Evolutionary conservation across 2,797 vertebrate genomes (phyloP), one percentile per base, ranked within the genome.

Genomic region (Lateolabrax maculatus): DNA sequence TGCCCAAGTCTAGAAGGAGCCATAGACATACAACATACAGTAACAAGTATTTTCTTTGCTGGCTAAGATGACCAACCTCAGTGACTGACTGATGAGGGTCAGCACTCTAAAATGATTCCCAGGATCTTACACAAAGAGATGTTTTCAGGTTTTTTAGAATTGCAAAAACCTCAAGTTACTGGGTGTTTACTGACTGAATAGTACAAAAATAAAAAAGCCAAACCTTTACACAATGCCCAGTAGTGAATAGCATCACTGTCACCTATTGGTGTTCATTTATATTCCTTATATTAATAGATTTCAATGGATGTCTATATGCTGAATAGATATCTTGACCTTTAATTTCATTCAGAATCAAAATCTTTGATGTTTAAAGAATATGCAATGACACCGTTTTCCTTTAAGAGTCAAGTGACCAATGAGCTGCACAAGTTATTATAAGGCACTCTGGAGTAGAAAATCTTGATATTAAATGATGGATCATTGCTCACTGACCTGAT

Each of bases 401-500:
- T 10, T n/a, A 53, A n/a, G 0, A 29, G 6, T 53, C 3, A 53
- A 46, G 16, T 48, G 8, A 46, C 27, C 23, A n/a, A 12, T 39
- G 16, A 49, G 19, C 31, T 43, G 49, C 10, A 55, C 23, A 66
- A 8, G 15, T 19, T 53, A 29, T 36, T 3, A 37, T 19, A 27
- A 56, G 2, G 0, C 19, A 13, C 9, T 31, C n/a, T 39, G 36
- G 3, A 41, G 23, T 13, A 51, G 9, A n/a, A n/a, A 29, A 36
- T 36, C 25, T 66, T 23, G 5, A 8, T 49, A 23, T 49, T 51
- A 25, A 39, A 48, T 19, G 13, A 55, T 31, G 3, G 11, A 29
- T 31, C 1, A 44, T 48, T 71, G 29, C 39, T 81, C 61, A 91
- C 92, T 80, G 48, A 94, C 93, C 91, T 89, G 89, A 29, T 87